These are phyloP conservation scores for Callionymus lyra DNA, from an alignment of 2,113 vertebrate species.

Conservation along the genomic window DNA sequence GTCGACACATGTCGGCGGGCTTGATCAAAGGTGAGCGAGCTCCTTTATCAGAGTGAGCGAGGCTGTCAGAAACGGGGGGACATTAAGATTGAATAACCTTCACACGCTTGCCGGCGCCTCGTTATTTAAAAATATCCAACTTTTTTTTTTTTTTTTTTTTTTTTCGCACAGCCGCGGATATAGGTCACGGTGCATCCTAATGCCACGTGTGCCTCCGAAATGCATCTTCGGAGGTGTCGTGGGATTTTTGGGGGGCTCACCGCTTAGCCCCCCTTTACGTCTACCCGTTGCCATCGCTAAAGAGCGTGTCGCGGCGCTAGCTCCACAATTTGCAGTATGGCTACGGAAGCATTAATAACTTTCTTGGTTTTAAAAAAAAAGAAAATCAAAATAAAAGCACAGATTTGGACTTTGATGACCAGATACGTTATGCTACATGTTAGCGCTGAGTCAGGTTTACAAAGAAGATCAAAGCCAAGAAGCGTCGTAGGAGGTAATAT, in stretches of 20 bases:
- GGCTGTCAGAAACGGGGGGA: constrained; percentile 67
- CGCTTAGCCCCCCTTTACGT: constrained; percentile 46
- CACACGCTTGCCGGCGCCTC: constrained; percentile 63
- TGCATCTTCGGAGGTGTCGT: constrained; percentile 50
- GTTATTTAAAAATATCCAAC: constrained; percentile 70
- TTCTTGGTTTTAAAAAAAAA: too few relatives aligned
- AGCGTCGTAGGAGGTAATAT: too few relatives aligned
- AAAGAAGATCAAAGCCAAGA: too few relatives aligned
- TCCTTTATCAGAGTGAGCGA: constrained; percentile 66
- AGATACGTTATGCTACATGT: too few relatives aligned
- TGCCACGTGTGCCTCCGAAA: constrained; percentile 51
- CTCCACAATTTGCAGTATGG: too few relatives aligned
- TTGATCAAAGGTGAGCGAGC: constrained; percentile 69
- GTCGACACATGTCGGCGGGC: constrained; percentile 66
- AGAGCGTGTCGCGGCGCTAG: constrained; percentile 13
- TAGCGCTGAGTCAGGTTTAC: too few relatives aligned
- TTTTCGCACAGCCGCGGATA: constrained; percentile 44
- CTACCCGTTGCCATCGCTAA: constrained; percentile 56
- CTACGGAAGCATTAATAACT: too few relatives aligned
- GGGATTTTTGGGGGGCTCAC: constrained; percentile 47
- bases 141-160: too few relatives aligned
- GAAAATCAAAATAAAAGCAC: too few relatives aligned
- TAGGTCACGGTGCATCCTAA: constrained; percentile 59
- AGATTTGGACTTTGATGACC: too few relatives aligned
- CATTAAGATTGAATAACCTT: constrained; percentile 77